Conservation (phyloP, 2,797 vertebrate genomes). For the Ispidina picta region DNA sequence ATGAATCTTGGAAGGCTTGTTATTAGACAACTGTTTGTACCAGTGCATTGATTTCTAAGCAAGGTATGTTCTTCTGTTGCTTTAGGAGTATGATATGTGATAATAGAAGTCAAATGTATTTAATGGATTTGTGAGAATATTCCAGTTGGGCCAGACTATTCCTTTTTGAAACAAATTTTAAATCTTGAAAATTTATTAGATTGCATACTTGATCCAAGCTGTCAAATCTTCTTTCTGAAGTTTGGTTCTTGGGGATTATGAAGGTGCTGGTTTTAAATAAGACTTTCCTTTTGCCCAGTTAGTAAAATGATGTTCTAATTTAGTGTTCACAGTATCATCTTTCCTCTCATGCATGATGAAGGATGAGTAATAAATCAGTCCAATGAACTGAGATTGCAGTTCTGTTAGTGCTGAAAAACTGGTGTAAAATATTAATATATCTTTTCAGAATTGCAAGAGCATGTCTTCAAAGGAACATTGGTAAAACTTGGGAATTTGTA, state of each 20-base stretch:
- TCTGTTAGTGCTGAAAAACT: background rate
- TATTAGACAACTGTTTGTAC: background rate
- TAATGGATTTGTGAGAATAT: background rate
- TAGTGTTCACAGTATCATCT: background rate
- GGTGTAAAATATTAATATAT: background rate
- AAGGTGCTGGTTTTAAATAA: background rate
- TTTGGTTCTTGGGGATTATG: background rate
- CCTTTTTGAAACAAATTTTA: background rate
- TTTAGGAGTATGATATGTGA: background rate
- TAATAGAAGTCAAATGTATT: background rate
- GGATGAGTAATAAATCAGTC: constrained; percentile 2
- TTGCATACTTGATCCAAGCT: background rate
- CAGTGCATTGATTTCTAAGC: background rate
- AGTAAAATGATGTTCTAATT: constrained; percentile 2
- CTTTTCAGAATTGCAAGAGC: background rate
- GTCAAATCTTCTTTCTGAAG: background rate
- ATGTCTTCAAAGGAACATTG: background rate
- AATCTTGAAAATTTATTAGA: background rate
- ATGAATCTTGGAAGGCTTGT: background rate
- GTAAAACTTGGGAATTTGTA: background rate
- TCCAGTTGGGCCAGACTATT: background rate
- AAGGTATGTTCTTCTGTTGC: background rate
- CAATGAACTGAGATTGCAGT: background rate
- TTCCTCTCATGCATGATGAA: background rate
- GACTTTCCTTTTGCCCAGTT: background rate